Base-by-base conservation (phyloP, 2,113 vertebrate genomes). In the Oplegnathus fasciatus region DNA sequence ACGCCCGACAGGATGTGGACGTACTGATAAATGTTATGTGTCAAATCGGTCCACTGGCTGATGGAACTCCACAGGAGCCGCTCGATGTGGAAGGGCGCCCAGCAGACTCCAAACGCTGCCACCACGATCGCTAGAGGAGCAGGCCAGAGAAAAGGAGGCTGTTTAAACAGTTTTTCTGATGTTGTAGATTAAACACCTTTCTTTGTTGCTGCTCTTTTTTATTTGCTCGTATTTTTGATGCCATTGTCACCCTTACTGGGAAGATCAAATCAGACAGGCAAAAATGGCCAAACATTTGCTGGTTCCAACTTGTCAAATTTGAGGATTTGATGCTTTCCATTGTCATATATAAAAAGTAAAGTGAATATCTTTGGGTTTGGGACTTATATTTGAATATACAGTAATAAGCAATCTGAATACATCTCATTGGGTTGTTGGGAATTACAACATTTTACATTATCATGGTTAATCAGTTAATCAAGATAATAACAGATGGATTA, bases 1-100 rank as follows among this genome's bases (percentile, higher is more conserved):
- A 96, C 68, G 0, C 94, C 95, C 0, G 96, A 96, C 42, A 96
- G 70, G 80, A 96, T 93, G 92, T 96, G 96, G 82, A 96, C 94
- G 1, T 95, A 95, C 89, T 96, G 93, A 57, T 95, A 96, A 57
- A 95, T 10, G 22, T 81, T 86, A 85, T 95, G 91, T 94, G 95
- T 94, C 86, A 92, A 6, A 66, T 96, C 94, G 4, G 92, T 96
- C 94, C 95, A 96, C 70, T 91, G 93, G 17, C 90, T 94, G 91
- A 95, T 88, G 78, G 93, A 96, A 30, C 94, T 96, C 95, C 95
- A 95, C 89, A 96, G 92, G 54, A 96, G 82, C 2, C 95, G 93
- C 79, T 96, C 95, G 9, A 93, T 90, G 83, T 96, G 95, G 84
- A 96, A 95, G 1, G 95, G 94, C 9, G 95, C 93, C 95, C 95